Evolutionary conservation across 2,797 vertebrate species (phyloP), one percentile per base, ranked within the genome.

Genomic region (Nannoperca australis): DNA sequence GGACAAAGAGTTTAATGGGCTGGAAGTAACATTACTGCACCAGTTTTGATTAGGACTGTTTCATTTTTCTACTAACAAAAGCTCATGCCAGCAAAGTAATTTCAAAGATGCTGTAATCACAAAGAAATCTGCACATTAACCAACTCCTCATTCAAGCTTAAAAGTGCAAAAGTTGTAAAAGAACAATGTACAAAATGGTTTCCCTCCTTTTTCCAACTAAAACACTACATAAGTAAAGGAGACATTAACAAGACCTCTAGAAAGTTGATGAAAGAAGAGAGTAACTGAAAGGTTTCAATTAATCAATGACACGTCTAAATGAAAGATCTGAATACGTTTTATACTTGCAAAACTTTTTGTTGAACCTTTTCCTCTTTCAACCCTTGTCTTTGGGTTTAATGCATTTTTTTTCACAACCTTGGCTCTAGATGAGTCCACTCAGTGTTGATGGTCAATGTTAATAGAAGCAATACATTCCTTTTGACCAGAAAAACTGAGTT

Each of bases 341-440:
- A 36, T 42, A 49, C 51, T 44, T 59, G 20, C 22, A 9, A n/a
- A 27, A 50, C 30, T 8, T 50, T 36, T 20, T 14, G 24, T 20
- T 45, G 18, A 12, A 45, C 42, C 14, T 49, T 66, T 47, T 4
- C 6, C 7, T 14, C 7, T 22, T 36, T 62, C 5, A 38, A 54
- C 63, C 24, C 27, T 49, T 30, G 7, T 56, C 17, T 62, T 53
- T 38, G 2, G 30, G 38, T 70, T 78, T 20, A 78, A 78, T 54
- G 55, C 36, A 14, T 22, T 12, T 54, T 49, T 42, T n/a, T 40
- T 55, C 15, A 58, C 17, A 84, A 42, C 34, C 22, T 58, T 58
- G 58, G 32, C 40, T 64, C n/a, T n/a, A n/a, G n/a, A n/a, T n/a
- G n/a, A n/a, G 24, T 27, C 24, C 24, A 27, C 24, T 27, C 24